Evolutionary conservation across 2,113 vertebrate genomes (phyloP).

Genomic region (Chaetops frenatus): DNA sequence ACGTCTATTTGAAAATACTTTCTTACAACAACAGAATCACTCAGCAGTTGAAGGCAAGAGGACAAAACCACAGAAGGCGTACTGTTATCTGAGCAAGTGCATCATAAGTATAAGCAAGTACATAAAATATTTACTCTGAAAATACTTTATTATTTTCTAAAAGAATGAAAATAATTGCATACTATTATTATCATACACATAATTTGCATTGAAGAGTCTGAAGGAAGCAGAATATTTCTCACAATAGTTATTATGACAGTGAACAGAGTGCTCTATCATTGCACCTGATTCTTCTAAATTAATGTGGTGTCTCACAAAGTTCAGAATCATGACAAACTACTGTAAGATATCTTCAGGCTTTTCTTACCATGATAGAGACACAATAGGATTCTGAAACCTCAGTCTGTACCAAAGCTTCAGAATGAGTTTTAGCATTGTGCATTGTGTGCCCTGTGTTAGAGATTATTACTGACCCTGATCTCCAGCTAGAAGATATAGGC

Average conservation of each 20-base stretch:
- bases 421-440: background rate
- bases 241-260: background rate
- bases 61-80: background rate
- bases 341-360: background rate
- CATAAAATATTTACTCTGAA: background rate
- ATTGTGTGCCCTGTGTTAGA: background rate
- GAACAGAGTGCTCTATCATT: background rate
- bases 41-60: background rate
- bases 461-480: background rate
- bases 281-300: background rate
- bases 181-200: background rate
- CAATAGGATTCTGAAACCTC: background rate
- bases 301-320: background rate
- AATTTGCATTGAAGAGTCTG: background rate
- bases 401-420: background rate
- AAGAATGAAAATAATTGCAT: background rate
- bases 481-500: background rate
- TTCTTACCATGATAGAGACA: background rate
- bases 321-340: background rate
- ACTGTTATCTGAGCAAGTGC: background rate
- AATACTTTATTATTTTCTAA: background rate
- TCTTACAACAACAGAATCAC: background rate
- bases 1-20: constrained; percentile 7
- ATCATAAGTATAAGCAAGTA: background rate
- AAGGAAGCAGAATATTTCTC: background rate